Conservation (phyloP, 2,888 invertebrate genomes). For the Calliopum simillimum region DNA sequence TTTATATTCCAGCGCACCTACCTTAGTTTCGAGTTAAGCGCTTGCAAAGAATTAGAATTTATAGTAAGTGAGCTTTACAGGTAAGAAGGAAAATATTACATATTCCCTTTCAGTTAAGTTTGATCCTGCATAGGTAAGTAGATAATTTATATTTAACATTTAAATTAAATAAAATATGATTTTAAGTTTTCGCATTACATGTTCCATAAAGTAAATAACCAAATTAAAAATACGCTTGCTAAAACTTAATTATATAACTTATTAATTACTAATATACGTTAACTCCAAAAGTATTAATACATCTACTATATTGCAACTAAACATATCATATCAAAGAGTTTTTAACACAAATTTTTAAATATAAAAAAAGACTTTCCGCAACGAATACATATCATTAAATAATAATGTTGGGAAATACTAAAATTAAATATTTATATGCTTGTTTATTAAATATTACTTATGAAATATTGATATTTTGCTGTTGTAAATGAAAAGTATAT, state of each 20-base stretch:
- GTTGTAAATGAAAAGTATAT: no score
- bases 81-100: no score
- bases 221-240: not conserved
- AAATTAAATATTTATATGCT: constrained; percentile 15
- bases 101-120: not conserved
- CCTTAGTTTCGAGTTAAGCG: no score
- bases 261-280: constrained; percentile 1
- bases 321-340: constrained; percentile 39
- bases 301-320: constrained; percentile 37
- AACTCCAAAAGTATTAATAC: constrained; percentile 1
- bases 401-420: constrained; percentile 36
- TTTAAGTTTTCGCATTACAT: not conserved
- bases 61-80: no score
- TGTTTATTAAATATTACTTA: constrained; percentile 20
- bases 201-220: not conserved
- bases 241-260: not conserved
- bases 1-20: no score
- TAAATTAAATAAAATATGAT: not conserved
- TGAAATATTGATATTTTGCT: constrained; percentile 8
- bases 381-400: constrained; percentile 65
- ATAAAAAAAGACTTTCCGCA: constrained; percentile 60
- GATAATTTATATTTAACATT: not conserved
- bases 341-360: no score
- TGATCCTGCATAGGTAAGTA: not conserved
- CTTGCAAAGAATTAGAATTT: no score